Conservation (phyloP, 2,113 vertebrate species). For the Steatornis caripensis region DNA sequence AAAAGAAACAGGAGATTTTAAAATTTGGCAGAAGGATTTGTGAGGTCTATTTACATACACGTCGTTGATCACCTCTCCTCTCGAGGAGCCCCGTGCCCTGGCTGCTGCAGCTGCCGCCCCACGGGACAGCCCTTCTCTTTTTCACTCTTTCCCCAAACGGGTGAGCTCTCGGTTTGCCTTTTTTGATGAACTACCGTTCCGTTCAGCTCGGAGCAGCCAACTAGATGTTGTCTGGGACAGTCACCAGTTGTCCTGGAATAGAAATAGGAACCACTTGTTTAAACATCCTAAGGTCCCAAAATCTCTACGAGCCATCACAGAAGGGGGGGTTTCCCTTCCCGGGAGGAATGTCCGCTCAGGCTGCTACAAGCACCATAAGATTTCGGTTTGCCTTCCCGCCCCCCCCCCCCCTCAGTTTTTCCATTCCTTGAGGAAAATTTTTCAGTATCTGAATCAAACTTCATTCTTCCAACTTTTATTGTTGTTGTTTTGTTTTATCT, state of each 20-base stretch:
- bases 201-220: not conserved
- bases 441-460: conserved; percentile 72
- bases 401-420: conserved; percentile 30
- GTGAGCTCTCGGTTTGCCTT: not conserved
- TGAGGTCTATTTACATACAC: not conserved
- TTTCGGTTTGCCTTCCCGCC: conserved; percentile 12
- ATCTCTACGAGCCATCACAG: conserved; percentile 6
- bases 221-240: not conserved
- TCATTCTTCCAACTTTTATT: conserved; percentile 28
- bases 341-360: conserved; percentile 40
- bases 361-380: conserved; percentile 24
- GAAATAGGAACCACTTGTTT: conserved; percentile 56
- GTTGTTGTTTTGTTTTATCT: conserved; percentile 61
- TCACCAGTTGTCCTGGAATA: not conserved
- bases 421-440: conserved; percentile 68
- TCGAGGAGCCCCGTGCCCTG: not conserved
- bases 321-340: not conserved
- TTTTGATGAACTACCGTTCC: not conserved
- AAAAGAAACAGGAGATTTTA: not conserved
- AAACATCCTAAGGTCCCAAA: conserved; percentile 44
- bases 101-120: not conserved
- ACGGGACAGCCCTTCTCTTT: not conserved
- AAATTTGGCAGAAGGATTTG: not conserved
- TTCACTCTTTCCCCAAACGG: not conserved
- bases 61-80: not conserved